Conservation (phyloP, 2,113 vertebrate species). For the Gymnobelideus leadbeateri region DNA sequence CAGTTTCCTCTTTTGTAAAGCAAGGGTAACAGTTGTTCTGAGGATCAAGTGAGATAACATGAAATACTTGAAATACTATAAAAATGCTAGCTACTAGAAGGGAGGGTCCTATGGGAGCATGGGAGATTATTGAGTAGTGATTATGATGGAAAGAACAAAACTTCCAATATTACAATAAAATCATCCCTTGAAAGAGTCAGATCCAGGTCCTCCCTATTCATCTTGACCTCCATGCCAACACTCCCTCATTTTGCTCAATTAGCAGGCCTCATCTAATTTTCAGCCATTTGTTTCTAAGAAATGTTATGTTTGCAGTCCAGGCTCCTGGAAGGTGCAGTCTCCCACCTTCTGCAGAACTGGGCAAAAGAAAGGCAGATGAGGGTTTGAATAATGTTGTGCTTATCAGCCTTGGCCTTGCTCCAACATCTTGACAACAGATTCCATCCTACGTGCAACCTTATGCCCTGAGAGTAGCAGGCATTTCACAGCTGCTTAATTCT, state of each 20-base stretch:
- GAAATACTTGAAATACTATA: neutral
- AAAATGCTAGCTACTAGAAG: neutral
- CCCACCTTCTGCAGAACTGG: neutral
- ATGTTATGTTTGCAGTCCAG: neutral
- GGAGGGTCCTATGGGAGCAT: neutral
- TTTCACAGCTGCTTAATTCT: conserved; percentile 6
- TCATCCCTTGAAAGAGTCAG: neutral
- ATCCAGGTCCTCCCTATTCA: neutral
- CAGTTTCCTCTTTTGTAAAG: neutral
- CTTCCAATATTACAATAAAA: neutral
- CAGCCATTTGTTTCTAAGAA: neutral
- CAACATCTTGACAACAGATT: neutral
- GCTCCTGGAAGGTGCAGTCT: neutral
- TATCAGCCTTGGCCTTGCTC: neutral
- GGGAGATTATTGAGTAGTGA: neutral
- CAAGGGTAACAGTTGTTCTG: neutral
- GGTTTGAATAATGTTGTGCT: neutral
- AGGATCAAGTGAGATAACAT: neutral
- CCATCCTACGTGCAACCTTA: neutral
- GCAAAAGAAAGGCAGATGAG: neutral
- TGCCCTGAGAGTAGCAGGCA: neutral
- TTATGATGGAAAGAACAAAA: neutral
- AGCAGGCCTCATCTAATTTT: neutral
- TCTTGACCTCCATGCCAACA: neutral
- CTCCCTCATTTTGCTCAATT: neutral